Base-by-base conservation (phyloP, 1,140 invertebrate species). In the Chionoecetes opilio region DNA sequence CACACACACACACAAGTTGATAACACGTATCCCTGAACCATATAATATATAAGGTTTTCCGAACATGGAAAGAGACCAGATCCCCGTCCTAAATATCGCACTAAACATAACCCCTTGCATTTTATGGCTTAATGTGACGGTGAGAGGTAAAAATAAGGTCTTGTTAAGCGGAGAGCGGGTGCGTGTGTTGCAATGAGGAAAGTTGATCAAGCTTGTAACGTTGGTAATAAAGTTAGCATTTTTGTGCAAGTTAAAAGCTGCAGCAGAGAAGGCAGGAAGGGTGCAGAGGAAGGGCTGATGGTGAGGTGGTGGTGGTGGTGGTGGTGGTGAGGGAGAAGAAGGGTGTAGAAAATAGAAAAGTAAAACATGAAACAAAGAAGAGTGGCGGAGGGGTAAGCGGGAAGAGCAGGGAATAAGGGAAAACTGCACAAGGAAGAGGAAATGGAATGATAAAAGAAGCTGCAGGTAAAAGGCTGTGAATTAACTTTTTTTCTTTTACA, bases 181-280 rank as follows among this genome's bases (percentile, higher is more conserved):
- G 63, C 63, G 63, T 75, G 63, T 75, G 63, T 75, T n/a, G 63
- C 63, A 75, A 75, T 75, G 63, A 75, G 63, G 11, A n/a, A 75
- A 75, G 63, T 75, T 75, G 63, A 75, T 75, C 63, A 75, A 75
- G 63, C 63, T 75, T 75, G 63, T 75, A 75, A 75, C 63, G 63
- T n/a, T 75, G 11, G 63, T 26, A 75, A 75, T 75, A 75, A 75
- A 75, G 63, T 75, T 75, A 75, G 9, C n/a, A 6, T 75, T 75
- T 75, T 75, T 75, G 63, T 75, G 63, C 63, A 26, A 8, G 63
- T 75, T 75, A 75, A 75, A 75, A 75, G 63, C 21, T n/a, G 63
- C n/a, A 46, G 63, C 63, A 0, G 21, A n/a, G 63, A 75, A 75
- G 63, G 21, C 63, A 75, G 63, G 63, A 75, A 75, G 53, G 53